Evolutionary conservation across 1,140 invertebrate species (phyloP).

Genomic region (Mya arenaria): DNA sequence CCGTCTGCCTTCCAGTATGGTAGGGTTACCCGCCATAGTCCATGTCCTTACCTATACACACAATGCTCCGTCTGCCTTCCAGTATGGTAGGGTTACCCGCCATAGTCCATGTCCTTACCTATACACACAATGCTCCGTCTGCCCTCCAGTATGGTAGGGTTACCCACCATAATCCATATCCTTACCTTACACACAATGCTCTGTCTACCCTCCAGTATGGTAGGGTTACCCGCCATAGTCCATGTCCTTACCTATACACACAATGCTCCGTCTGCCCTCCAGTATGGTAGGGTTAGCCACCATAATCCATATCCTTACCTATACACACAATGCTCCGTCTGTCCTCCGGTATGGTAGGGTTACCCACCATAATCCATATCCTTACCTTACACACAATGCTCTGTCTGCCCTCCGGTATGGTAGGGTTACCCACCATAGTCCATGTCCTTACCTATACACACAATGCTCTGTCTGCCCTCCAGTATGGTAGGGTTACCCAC

Average conservation of each 20-base stretch:
- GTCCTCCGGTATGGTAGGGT: no score
- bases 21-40: slow-evolving; percentile 72
- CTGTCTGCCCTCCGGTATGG: background rate
- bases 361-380: background rate
- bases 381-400: background rate
- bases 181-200: slow-evolving; percentile 69
- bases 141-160: slow-evolving; percentile 69
- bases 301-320: background rate
- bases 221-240: slow-evolving; percentile 74
- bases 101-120: slow-evolving; percentile 67
- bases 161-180: slow-evolving; percentile 65
- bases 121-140: slow-evolving; percentile 66
- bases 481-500: no score
- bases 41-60: slow-evolving; percentile 65
- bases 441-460: background rate
- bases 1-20: slow-evolving; percentile 64
- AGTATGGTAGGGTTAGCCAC: slow-evolving; percentile 75
- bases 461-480: background rate
- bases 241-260: slow-evolving; percentile 65
- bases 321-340: background rate
- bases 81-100: slow-evolving; percentile 75
- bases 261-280: slow-evolving; percentile 64
- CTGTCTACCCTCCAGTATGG: slow-evolving; percentile 65
- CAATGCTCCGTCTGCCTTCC: slow-evolving; percentile 64
- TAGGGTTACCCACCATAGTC: slow-evolving; percentile 55